Base-by-base conservation (phyloP, 2,888 invertebrate genomes). In the Galeruca laticollis region DNA sequence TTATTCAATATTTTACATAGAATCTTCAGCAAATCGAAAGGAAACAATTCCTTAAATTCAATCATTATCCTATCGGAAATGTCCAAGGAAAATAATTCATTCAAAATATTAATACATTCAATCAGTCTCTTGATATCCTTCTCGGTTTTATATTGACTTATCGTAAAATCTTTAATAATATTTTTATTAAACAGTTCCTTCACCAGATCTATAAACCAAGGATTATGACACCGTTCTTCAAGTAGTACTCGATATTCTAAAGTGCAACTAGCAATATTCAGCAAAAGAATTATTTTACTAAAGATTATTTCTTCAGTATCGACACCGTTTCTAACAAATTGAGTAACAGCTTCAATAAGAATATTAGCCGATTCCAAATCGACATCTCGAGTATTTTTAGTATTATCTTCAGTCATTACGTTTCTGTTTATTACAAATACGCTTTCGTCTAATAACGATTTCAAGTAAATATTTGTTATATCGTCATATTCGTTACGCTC, bases 401-500 rank as follows among this genome's bases (percentile, higher is more conserved):
- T 1, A 1, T 4, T 11, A 37, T 68, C 52, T 59, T n/a, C n/a
- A 47, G 2, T 21, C 20, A 26, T 60, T 70, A 54, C 10, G 8
- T 21, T 43, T 35, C 21, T 33, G n/a, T 54, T 60, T 37, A 20
- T 40, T 40, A 37, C 20, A 10, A 73, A 47, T 47, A 75, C 66
- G 49, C 68, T 72, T 64, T 75, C 67, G 68, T 82, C 80, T 60
- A 82, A 81, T 2, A 77, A 74, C 61, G 80, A 79, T 71, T 79
- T 77, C 18, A 79, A 68, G 69, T 82, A 83, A 52, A 83, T 72
- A 52, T 79, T 73, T 70, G 79, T 80, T 37, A 84, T 76, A 56
- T 77, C 78, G 21, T 68, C 60, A 49, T 77, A 79, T 63, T 71
- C 63, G 65, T 68, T 62, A 13, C 8, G 37, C 60, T 68, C 54